phyloP scores from a whole-genome alignment of 2,113 vertebrate genomes.

The Nestor notabilis region DNA sequence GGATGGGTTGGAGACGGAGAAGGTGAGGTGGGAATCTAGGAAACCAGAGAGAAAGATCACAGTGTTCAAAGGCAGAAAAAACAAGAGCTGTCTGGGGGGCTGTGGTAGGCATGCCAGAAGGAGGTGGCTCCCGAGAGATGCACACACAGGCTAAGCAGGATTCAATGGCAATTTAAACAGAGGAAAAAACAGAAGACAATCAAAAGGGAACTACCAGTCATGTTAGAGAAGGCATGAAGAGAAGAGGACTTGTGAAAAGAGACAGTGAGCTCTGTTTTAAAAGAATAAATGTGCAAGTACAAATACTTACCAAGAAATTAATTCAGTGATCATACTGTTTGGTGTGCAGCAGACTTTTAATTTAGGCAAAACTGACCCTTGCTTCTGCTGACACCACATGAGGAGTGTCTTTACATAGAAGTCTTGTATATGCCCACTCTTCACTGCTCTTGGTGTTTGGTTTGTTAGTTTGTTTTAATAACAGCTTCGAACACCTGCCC shows the following conservation, averaged over 20 bases:
- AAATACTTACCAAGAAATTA: neutral
- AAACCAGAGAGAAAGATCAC: neutral
- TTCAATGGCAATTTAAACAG: neutral
- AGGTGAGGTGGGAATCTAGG: neutral
- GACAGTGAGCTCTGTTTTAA: neutral
- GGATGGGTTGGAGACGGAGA: neutral
- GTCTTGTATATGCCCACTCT: neutral
- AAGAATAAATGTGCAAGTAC: neutral
- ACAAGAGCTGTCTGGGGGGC: neutral
- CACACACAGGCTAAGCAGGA: neutral
- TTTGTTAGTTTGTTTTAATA: neutral
- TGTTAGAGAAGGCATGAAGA: neutral
- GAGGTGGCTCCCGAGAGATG: neutral
- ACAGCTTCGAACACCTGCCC: neutral
- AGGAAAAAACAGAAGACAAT: neutral
- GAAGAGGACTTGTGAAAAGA: neutral
- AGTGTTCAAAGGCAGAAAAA: neutral
- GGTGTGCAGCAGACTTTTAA: neutral
- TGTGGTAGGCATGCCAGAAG: neutral
- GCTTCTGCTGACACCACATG: neutral
- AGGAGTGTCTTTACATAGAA: neutral
- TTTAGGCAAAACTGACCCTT: neutral
- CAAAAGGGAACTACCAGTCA: neutral
- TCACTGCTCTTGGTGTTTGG: neutral
- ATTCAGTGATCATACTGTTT: neutral